Evolutionary conservation across 2,888 invertebrate species (phyloP), one percentile per base, ranked within the genome.

Genomic region (Drosophila mayaguana): DNA sequence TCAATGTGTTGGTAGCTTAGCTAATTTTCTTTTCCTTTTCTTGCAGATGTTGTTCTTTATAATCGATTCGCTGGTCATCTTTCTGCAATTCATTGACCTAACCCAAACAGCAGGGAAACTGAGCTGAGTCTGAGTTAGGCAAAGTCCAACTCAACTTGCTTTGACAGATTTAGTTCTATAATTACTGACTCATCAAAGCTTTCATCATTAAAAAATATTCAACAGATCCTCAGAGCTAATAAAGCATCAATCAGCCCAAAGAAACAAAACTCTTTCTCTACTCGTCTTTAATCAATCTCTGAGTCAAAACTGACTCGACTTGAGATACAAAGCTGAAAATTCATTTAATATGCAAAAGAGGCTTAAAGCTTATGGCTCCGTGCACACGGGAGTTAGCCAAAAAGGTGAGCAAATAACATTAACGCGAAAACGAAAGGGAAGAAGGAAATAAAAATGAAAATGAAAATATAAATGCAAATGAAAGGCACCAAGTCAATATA

Each of bases 1-100:
- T 11, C 11, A 14, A 7, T 3, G 4, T 9, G 1, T 3, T 16
- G 6, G 3, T 3, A 51, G 20, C 3, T 28, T 7, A 20, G 2
- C 25, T 22, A 0, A 22, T 22, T 20, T 6, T 4, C 40, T 9
- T 12, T 40, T 28, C 5, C 11, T 28, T n/a, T 57, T 57, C 55
- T 25, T n/a, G 1, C 65, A 88, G 86, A 83, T 90, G 63, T 86
- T 83, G 57, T 36, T 83, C 50, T 76, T 90, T 18, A 80, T 90
- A 4, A 42, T 88, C 42, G 73, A 89, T 11, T 75, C 78, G 0
- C 38, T 90, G 55, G 78, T 83, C 14, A 78, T 87, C 53, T 80
- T 87, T 45, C 51, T 87, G 25, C 87, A 87, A 43, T 87, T 87
- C 62, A 69, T 69, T 9, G 61, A 48, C 8, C 72, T 86, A 3